phyloP scores from a whole-genome alignment of 1,140 invertebrate genomes.

The Drosophila subobscura region DNA sequence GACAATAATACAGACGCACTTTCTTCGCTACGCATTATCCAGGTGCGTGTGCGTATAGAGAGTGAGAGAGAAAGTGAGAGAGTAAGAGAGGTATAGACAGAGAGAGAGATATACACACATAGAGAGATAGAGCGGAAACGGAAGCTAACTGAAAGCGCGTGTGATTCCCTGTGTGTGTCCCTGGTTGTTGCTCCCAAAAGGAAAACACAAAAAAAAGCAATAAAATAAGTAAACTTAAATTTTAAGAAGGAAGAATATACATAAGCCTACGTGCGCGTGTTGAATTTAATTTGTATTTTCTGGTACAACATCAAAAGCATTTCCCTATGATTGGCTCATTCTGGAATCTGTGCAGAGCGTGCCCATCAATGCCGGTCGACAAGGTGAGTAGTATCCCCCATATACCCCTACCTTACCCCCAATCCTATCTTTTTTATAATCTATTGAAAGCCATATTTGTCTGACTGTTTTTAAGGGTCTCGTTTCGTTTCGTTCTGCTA shows the following conservation, averaged over 20 bases:
- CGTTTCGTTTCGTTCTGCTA: constrained; percentile 13
- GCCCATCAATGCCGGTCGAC: constrained; percentile 96
- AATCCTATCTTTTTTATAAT: no score
- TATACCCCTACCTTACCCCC: neutral
- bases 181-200: constrained; percentile 57
- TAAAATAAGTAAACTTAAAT: constrained; percentile 33
- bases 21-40: constrained; percentile 71
- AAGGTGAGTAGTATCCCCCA: constrained; percentile 87
- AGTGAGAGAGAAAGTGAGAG: constrained; percentile 27
- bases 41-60: constrained; percentile 71
- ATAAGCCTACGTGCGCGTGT: constrained; percentile 47
- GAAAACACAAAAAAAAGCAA: constrained; percentile 23
- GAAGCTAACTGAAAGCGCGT: constrained; percentile 23
- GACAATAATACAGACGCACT: constrained; percentile 67
- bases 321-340: constrained; percentile 95
- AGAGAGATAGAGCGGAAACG: constrained; percentile 7
- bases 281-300: constrained; percentile 68
- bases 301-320: constrained; percentile 65
- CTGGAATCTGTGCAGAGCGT: constrained; percentile 96
- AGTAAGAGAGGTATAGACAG: constrained; percentile 4
- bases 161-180: constrained; percentile 37
- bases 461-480: constrained; percentile 6
- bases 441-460: neutral
- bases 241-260: constrained; percentile 1
- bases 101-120: constrained; percentile 7